Percentiles rank a stretch among this genome's conserved stretches.
Evolutionary conservation across 2,797 vertebrate species (phyloP).

Genomic region (Champsocephalus esox): DNA sequence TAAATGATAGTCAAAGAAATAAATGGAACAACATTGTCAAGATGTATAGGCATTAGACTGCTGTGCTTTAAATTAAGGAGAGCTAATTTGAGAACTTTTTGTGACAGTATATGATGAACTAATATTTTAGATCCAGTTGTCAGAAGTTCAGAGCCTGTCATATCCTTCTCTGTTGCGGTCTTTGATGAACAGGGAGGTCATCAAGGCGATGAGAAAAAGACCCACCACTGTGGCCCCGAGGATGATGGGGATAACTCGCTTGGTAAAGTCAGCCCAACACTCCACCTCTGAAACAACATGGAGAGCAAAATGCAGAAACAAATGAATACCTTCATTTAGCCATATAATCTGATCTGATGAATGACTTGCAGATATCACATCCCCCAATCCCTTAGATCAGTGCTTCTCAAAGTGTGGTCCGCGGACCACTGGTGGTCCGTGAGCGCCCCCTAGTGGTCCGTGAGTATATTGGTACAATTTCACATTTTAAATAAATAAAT

Average conservation of each 20-base stretch:
- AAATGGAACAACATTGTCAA: not conserved
- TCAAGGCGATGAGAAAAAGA: conserved; percentile 80
- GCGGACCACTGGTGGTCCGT: too few relatives aligned
- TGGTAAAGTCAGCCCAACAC: conserved; percentile 87
- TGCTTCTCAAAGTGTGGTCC: too few relatives aligned
- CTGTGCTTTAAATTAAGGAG: not conserved
- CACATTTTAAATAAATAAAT: too few relatives aligned
- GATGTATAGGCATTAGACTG: not conserved
- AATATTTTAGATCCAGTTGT: not conserved
- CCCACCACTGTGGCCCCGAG: conserved; percentile 80
- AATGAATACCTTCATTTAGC: not conserved
- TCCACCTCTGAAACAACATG: conserved; percentile 85
- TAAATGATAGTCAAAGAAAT: not conserved
- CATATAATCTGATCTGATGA: not conserved
- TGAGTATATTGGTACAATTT: too few relatives aligned
- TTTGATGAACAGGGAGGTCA: conserved; percentile 83
- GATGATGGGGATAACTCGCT: conserved; percentile 78
- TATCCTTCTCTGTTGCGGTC: conserved; percentile 83
- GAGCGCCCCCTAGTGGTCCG: too few relatives aligned
- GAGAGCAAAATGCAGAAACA: not conserved
- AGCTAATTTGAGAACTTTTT: not conserved
- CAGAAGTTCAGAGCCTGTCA: conserved; percentile 80
- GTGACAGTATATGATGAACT: not conserved
- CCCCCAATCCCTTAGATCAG: not conserved
- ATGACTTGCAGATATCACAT: not conserved